Evolutionary conservation across 1,140 invertebrate species (phyloP), one percentile per base, ranked within the genome.

Genomic region (Leucophenga varia): DNA sequence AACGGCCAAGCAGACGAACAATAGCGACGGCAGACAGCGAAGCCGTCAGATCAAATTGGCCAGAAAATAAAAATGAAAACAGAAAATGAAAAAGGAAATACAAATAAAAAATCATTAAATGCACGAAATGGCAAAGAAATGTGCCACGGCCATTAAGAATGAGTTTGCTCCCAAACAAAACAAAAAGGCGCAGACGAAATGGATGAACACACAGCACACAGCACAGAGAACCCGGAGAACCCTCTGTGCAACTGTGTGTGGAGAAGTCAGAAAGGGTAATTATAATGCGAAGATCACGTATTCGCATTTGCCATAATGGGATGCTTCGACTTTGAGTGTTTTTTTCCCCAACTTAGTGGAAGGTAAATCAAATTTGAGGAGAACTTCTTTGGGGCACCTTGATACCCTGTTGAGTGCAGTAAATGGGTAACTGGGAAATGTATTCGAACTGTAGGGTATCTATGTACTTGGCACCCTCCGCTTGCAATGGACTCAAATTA

Each of bases 71-170:
- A 58, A 58, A 49, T 36, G 52, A 52, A 48, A 38, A 38, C 28
- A 57, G 14, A 20, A 36, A 18, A 53, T 44, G 30, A 41, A 52
- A 40, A 43, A 35, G n/a, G 31, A 35, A 46, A 58, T 21, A 22
- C 46, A 52, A 64, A 55, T 48, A 50, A 58, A 67, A 67, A 67
- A 65, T 65, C 61, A 65, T 65, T 65, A 65, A 67, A 65, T 65
- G 61, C 61, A 65, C 61, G 61, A 67, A 64, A 64, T 61, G 63
- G 52, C 61, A 64, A 55, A 67, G 63, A 64, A 64, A 64, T 64
- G 61, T 64, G 63, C 61, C 61, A 64, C 30, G 63, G 58, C 63
- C 61, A 64, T 64, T 67, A 64, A 67, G 61, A 67, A 64, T 58
- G 56, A 57, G 60, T 42, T 61, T 57, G 43, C 46, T n/a, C n/a